Evolutionary conservation across 2,113 vertebrate species (phyloP), one percentile per base, ranked within the genome.

Genomic region (Larimichthys crocea): DNA sequence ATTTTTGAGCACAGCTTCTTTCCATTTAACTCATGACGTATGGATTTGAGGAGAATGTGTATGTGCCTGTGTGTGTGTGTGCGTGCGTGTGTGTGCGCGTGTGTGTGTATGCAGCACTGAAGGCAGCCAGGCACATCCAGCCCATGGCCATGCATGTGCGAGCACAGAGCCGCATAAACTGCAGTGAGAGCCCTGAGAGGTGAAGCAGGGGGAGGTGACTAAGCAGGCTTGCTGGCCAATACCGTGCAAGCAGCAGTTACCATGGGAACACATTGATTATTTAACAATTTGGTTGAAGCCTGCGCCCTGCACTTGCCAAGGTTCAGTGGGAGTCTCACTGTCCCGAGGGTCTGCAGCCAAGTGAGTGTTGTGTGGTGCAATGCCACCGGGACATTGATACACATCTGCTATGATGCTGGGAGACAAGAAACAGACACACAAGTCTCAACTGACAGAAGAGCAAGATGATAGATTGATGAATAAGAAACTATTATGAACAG

Each of bases 241-340:
- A 62, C 82, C 0, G 74, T 67, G 74, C 66, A 14, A 80, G 90
- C 72, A 63, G 76, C 46, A 48, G 93, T 95, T 92, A 40, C 92
- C 91, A 94, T 94, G 91, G 93, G 81, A 94, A 94, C 93, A 87
- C 94, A 94, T 95, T 92, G 93, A 95, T 95, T 95, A 95, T 95
- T 96, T 95, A 96, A 93, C 92, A 91, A 74, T 92, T 94, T 92
- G 91, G 90, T 93, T 76, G 76, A 78, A 86, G 86, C 73, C 53
- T 74, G 88, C 82, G 86, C 78, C 89, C 70, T 70, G 79, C 82
- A 60, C 84, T 94, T 86, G 89, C 87, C 83, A 90, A 82, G 89
- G 88, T 94, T 92, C 86, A 83, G 85, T 82, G 86, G 89, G 88
- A 93, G 85, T 87, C 91, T 90, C 79, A 84, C 72, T 76, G 87